A percentile compares a stretch with the other conserved stretches of the same genome.
These are phyloP conservation scores for Hetaerina titia DNA, from an alignment of 2,888 invertebrate genomes.

Conservation along the genomic window DNA sequence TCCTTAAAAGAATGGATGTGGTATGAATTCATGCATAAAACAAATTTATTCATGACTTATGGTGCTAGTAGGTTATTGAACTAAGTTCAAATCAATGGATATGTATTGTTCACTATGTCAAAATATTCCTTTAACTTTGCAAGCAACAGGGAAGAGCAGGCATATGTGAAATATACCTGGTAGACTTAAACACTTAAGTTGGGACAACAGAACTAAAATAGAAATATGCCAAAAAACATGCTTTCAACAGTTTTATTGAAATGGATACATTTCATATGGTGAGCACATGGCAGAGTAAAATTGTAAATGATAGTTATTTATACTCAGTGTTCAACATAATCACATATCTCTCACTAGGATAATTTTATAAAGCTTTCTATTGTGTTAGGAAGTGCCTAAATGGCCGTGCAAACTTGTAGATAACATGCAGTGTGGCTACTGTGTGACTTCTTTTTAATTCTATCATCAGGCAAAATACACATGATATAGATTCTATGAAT, in stretches of 20 bases:
- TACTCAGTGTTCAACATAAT: conserved; percentile 13
- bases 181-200: background rate
- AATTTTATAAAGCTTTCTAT: background rate
- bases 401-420: background rate
- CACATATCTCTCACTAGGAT: conserved; percentile 39
- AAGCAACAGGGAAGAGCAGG: conserved; percentile 33
- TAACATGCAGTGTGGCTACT: background rate
- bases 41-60: background rate
- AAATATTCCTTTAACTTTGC: background rate
- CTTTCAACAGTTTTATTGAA: background rate
- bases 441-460: background rate
- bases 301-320: conserved; percentile 54
- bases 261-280: conserved; percentile 28
- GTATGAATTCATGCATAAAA: conserved; percentile 13
- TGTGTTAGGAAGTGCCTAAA: background rate
- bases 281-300: conserved; percentile 23
- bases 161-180: conserved; percentile 38
- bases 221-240: background rate
- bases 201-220: background rate
- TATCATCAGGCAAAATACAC: background rate
- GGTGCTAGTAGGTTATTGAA: conserved; percentile 52
- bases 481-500: conserved; percentile 60
- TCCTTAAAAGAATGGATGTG: conserved; percentile 41
- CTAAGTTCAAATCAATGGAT: background rate
- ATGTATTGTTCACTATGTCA: conserved; percentile 2